These are phyloP conservation scores for Zosterops hypoxanthus DNA, from an alignment of 2,113 vertebrate genomes.

Conservation along the genomic window DNA sequence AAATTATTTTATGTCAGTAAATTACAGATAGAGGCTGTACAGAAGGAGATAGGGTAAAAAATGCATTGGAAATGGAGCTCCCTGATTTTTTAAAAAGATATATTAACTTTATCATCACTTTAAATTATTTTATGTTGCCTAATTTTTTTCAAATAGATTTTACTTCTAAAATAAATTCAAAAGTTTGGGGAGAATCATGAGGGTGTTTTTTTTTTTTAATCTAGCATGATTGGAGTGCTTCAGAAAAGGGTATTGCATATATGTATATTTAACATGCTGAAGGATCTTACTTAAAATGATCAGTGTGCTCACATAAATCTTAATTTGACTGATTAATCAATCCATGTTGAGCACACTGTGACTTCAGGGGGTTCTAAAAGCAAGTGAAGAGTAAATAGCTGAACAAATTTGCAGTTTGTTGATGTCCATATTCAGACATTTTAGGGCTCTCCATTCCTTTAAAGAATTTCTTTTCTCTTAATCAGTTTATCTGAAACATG, in stretches of 20 bases:
- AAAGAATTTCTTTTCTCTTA: neutral
- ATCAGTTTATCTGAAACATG: neutral
- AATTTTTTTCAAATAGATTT: neutral
- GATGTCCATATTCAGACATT: neutral
- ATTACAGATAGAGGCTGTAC: neutral
- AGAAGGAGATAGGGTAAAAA: neutral
- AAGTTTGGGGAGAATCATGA: neutral
- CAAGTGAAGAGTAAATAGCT: neutral
- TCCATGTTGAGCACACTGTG: neutral
- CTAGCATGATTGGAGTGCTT: neutral
- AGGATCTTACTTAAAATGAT: neutral
- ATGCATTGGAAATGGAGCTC: neutral
- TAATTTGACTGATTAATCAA: neutral
- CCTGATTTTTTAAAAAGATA: neutral
- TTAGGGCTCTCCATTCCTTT: neutral
- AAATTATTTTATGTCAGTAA: constrained; percentile 12
- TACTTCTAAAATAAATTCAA: neutral
- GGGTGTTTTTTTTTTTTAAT: neutral
- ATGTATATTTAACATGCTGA: neutral
- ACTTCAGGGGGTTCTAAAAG: neutral
- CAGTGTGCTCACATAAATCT: neutral
- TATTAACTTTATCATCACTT: neutral
- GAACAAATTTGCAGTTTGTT: neutral
- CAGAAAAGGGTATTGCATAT: neutral
- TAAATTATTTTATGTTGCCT: neutral